phyloP scores from a whole-genome alignment of 2,113 vertebrate genomes.

The Mugil cephalus region DNA sequence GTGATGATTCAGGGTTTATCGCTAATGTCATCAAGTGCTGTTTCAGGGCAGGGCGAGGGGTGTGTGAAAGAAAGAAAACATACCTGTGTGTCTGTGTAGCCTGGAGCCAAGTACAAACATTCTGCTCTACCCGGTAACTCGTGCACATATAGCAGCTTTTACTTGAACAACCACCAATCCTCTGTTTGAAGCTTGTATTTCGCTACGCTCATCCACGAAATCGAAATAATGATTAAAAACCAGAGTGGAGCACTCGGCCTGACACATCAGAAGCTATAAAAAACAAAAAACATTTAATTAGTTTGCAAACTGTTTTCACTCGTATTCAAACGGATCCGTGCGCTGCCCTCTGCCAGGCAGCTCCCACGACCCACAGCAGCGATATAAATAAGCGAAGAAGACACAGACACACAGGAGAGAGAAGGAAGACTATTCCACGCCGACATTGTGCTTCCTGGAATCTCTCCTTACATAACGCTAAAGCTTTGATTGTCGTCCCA shows the following conservation, averaged over 20 bases:
- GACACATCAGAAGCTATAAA: constrained; percentile 5
- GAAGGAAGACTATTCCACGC: constrained; percentile 37
- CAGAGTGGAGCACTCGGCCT: not conserved
- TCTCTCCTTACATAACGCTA: constrained; percentile 68
- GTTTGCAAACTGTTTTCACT: constrained; percentile 9
- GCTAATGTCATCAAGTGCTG: not conserved
- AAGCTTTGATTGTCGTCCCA: constrained; percentile 63
- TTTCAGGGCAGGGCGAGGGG: not conserved
- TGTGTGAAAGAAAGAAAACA: constrained; percentile 26
- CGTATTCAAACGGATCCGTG: constrained; percentile 36
- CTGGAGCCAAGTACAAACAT: constrained; percentile 29
- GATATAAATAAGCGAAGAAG: constrained; percentile 61
- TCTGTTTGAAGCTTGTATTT: not conserved
- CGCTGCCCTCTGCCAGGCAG: constrained; percentile 22
- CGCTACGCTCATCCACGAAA: constrained; percentile 9
- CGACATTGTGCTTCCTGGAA: constrained; percentile 60
- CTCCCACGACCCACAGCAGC: constrained; percentile 49
- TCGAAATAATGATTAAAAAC: constrained; percentile 7
- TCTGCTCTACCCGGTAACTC: constrained; percentile 5
- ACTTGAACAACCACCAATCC: not conserved
- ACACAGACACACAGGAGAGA: constrained; percentile 31
- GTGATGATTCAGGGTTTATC: not conserved
- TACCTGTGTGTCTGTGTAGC: constrained; percentile 30
- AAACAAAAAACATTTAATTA: constrained; percentile 16
- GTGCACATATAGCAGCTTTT: not conserved